These are phyloP conservation scores for Harpagoxenus sublaevis DNA, from an alignment of 2,888 invertebrate species.

Conservation along the genomic window DNA sequence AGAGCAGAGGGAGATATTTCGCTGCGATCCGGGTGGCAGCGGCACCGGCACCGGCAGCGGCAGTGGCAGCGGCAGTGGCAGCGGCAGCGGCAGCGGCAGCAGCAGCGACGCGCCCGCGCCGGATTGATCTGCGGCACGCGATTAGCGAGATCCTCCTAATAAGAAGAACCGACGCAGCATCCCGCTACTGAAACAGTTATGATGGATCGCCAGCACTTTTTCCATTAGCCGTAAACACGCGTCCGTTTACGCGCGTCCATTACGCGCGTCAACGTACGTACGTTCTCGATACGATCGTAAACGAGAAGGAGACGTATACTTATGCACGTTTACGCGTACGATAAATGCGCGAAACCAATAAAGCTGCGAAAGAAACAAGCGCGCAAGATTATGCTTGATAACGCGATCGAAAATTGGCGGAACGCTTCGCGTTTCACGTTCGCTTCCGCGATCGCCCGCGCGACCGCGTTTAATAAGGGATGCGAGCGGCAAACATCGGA, in stretches of 20 bases:
- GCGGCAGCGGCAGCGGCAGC: background rate
- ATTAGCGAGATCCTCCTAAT: conserved; percentile 85
- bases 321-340: background rate
- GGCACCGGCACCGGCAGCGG: background rate
- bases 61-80: background rate
- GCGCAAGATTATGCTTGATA: too few relatives aligned
- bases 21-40: background rate
- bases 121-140: conserved; percentile 60
- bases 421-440: too few relatives aligned
- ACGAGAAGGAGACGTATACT: background rate
- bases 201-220: conserved; percentile 66
- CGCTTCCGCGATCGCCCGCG: too few relatives aligned
- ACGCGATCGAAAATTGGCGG: too few relatives aligned
- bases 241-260: background rate
- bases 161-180: conserved; percentile 83
- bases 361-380: too few relatives aligned
- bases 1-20: background rate
- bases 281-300: background rate
- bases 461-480: too few relatives aligned
- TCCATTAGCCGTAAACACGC: background rate
- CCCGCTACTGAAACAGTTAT: conserved; percentile 85
- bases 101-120: background rate
- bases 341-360: too few relatives aligned
- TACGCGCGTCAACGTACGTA: too few relatives aligned
- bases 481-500: too few relatives aligned